Base-by-base conservation (phyloP, 2,888 invertebrate genomes). In the Acanthosepion lycidas region DNA sequence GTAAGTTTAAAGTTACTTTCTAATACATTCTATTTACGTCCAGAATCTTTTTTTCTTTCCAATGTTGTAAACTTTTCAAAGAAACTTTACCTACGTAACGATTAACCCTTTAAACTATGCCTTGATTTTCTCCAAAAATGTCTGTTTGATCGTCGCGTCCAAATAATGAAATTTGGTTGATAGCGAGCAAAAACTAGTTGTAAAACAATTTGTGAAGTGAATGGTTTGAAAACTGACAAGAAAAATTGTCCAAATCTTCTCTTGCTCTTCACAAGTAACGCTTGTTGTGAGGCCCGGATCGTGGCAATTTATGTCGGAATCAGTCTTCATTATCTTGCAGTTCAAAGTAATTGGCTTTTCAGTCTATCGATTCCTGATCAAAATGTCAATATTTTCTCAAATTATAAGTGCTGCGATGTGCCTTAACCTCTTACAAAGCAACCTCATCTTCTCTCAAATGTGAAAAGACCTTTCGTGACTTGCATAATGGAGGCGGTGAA, bases 311-410 rank as follows among this genome's bases (percentile, higher is more conserved):
- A n/a, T 33, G 78, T 78, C n/a, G n/a, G 33, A 78, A 78, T 9
- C 78, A 23, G 33, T n/a, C 15, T 78, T 78, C 78, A 78, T 78
- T 78, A 78, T 12, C n/a, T n/a, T 18, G n/a, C n/a, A 78, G 33
- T 78, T 33, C n/a, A 15, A 78, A 15, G 78, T 78, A 78, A 78
- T 78, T 78, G 78, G 78, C 15, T 78, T 78, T 78, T 78, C 78
- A 12, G 33, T 12, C n/a, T 6, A 78, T 78, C n/a, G 78, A 78
- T 78, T 78, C 12, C 78, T 33, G n/a, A 78, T 78, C n/a, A n/a
- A 78, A n/a, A 78, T 78, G 78, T 78, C 78, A 78, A 78, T 78
- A 78, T 78, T 78, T 78, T 33, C 78, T 78, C 78, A 78, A 78
- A 78, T 78, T 78, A 78, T 78, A 78, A 78, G 78, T 78, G 78